Base-by-base conservation (phyloP, 2,797 vertebrate genomes). In the Bryconaethiops microstoma region DNA sequence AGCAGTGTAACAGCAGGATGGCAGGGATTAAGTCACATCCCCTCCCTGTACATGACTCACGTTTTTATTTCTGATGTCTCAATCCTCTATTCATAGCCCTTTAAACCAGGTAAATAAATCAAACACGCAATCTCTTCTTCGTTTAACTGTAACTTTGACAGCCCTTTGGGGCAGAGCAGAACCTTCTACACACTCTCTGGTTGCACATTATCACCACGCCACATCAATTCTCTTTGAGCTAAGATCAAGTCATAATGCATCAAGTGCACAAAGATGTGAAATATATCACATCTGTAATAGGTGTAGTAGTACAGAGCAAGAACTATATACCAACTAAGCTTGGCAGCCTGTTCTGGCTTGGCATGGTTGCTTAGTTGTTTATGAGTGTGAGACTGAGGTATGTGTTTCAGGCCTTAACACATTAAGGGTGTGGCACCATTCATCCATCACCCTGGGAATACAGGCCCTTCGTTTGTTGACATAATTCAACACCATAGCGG, bases 361-460 rank as follows among this genome's bases (percentile, higher is more conserved):
- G 54, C 62, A 42, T 12, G 5, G 21, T 76, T 74, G 57, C 69
- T 50, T 73, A 69, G 78, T 23, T 76, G 71, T 82, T 72, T 76
- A 72, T 16, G 70, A 62, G 76, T 69, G 59, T 68, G 77, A 76
- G 59, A 74, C 40, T 57, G 69, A 29, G 50, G 60, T 79, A 55
- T 68, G 81, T 7, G 67, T 50, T 82, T 85, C 84, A 87, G 82
- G 84, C 67, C 82, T 74, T 69, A 73, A 86, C 86, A 83, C 69
- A 86, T 84, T 70, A 65, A 74, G 80, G 84, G 86, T 81, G 86
- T 57, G 82, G 76, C 50, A 63, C 77, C 76, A 63, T 45, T 74
- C 65, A 74, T 70, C 59, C 65, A 39, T 64, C 77, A n/a, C 40
- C 48, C 72, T 76, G 72, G 50, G 72, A 79, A 75, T 59, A 64